Evolutionary conservation across 1,140 invertebrate species (phyloP), one percentile per base, ranked within the genome.

Genomic region (Sycobia sp.): DNA sequence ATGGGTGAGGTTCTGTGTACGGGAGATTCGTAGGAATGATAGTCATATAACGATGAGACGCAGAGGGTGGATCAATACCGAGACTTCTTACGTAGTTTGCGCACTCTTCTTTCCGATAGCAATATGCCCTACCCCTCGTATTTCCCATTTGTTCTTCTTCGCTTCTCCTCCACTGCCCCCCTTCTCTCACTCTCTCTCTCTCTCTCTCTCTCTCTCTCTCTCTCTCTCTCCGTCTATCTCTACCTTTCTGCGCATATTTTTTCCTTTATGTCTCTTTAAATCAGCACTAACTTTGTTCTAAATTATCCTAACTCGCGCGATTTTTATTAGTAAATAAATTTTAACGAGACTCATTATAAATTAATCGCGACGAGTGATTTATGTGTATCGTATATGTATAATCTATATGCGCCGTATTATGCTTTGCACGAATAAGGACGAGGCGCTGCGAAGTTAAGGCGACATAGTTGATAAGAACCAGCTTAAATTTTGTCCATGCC

Each of bases 61-160:
- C 72, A 73, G 69, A 69, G 68, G 61, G 62, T 72, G 72, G 78
- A 80, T 81, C 79, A 80, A 81, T 81, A 81, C 74, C 64, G 70
- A 54, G 71, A 72, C 70, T 77, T 79, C 76, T 78, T 77, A 78
- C 74, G 70, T 78, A 76, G 69, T 73, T 74, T 71, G 67, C 69
- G 67, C 70, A 71, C 69, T 71, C 71, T 72, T 54, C 64, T 65
- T 69, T 70, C 63, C 62, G 14, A 44, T 55, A 55, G 20, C 20
- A 43, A 44, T 55, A 36, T 46, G 34, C 34, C 47, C 20, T 11
- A 14, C 22, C 47, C 36, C 10, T 43, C 39, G 4, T 8, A 18
- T 20, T 43, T 20, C 34, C 20, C 36, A 14, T 39, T 4, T 11
- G 20, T 18, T 18, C 14, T 18, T 18, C 14, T 20, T n/a, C n/a